phyloP scores from a whole-genome alignment of 2,113 vertebrate species.

The Noturus placidus region DNA sequence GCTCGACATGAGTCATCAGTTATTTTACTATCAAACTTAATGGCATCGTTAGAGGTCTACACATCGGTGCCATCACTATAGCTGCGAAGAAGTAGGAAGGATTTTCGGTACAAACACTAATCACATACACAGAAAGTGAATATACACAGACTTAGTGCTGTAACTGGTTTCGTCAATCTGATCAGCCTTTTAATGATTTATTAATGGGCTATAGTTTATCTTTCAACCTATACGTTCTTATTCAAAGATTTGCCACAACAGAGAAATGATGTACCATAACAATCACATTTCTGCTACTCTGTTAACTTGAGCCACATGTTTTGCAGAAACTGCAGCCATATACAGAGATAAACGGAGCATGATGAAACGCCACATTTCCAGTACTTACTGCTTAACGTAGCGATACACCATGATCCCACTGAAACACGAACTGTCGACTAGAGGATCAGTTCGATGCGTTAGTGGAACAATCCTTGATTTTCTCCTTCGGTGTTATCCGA shows the following conservation, averaged over 20 bases:
- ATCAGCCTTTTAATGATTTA: neutral
- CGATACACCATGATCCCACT: slow-evolving; percentile 42
- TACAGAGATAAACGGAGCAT: slow-evolving; percentile 23
- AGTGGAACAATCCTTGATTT: slow-evolving; percentile 7
- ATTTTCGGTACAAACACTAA: neutral
- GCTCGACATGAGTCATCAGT: neutral
- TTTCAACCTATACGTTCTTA: neutral
- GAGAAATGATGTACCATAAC: neutral
- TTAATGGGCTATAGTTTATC: neutral
- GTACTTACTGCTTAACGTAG: slow-evolving; percentile 45
- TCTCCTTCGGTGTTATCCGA: slow-evolving; percentile 12
- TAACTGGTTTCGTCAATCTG: neutral
- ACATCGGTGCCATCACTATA: neutral
- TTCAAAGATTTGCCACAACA: neutral
- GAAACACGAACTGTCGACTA: slow-evolving; percentile 18
- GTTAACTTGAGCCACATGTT: neutral
- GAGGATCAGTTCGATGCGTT: slow-evolving; percentile 15
- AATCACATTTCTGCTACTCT: neutral
- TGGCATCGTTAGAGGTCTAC: neutral
- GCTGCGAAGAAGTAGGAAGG: neutral
- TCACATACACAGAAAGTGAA: neutral
- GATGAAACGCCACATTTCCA: slow-evolving; percentile 8
- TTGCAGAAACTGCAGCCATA: slow-evolving; percentile 12
- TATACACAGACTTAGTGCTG: neutral
- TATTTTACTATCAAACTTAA: neutral